Evolutionary conservation across 2,888 invertebrate species (phyloP).

Genomic region (Phengaris arion): DNA sequence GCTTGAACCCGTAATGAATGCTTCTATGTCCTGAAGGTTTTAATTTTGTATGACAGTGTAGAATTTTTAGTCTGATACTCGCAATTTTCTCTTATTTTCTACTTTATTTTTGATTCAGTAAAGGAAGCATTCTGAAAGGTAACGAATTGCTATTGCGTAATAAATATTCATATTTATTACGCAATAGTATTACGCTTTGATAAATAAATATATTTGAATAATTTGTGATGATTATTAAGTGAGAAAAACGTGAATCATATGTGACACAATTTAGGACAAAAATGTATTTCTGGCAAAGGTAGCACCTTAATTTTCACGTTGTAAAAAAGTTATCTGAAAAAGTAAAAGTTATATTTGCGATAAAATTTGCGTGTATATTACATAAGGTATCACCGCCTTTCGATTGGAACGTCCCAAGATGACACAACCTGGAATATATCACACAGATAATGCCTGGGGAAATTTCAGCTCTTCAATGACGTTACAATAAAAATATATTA

Average conservation of each 20-base stretch:
- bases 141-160: no score
- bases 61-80: slow-evolving; percentile 16
- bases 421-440: slow-evolving; percentile 22
- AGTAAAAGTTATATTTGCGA: not conserved
- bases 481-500: not conserved
- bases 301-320: no score
- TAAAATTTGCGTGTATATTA: not conserved
- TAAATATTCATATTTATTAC: no score
- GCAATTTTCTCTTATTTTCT: not conserved
- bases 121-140: no score
- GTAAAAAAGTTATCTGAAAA: no score
- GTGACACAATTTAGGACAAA: no score
- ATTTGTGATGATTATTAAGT: no score
- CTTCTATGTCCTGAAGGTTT: slow-evolving; percentile 30
- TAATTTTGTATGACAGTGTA: slow-evolving; percentile 26
- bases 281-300: no score
- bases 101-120: not conserved
- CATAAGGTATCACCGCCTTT: slow-evolving; percentile 9
- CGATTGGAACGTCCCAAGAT: slow-evolving; percentile 14
- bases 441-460: slow-evolving; percentile 22
- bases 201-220: no score
- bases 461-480: slow-evolving; percentile 3
- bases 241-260: no score
- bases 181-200: no score
- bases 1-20: slow-evolving; percentile 30